These are phyloP conservation scores for Teleogryllus oceanicus DNA, from an alignment of 2,888 invertebrate species.

Conservation along the genomic window DNA sequence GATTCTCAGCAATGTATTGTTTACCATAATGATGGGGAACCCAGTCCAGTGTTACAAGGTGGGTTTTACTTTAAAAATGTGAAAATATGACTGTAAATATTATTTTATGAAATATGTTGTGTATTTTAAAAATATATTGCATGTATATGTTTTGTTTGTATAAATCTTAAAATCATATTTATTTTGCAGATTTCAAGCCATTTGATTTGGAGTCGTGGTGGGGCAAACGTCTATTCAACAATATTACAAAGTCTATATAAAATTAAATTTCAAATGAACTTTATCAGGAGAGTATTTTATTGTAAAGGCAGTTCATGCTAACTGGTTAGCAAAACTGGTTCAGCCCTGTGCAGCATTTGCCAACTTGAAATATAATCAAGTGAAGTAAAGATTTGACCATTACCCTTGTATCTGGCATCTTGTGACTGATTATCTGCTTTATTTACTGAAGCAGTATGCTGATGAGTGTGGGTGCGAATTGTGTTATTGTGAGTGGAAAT, in stretches of 20 bases:
- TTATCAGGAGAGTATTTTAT: conserved; percentile 2
- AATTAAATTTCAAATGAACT: background rate
- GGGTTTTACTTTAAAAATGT: conserved; percentile 30
- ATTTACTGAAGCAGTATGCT: conserved; percentile 4
- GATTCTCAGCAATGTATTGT: conserved; percentile 45
- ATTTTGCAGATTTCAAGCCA: conserved; percentile 71
- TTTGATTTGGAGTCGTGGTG: conserved; percentile 90
- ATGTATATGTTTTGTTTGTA: too few relatives aligned
- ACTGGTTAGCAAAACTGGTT: background rate
- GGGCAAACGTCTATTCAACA: conserved; percentile 80
- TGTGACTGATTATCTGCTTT: background rate
- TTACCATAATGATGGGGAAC: conserved; percentile 71
- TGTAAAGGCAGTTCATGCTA: background rate
- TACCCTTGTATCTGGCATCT: conserved; percentile 11
- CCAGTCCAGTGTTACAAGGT: conserved; percentile 62
- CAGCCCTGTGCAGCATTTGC: conserved; percentile 1
- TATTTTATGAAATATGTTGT: background rate
- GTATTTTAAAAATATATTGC: background rate
- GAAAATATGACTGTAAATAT: background rate
- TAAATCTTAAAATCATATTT: conserved; percentile 31
- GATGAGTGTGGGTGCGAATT: background rate
- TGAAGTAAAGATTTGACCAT: background rate
- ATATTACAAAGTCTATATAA: conserved; percentile 69
- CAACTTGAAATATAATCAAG: background rate
- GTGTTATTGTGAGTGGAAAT: background rate